Base-by-base conservation (phyloP, 2,888 invertebrate species). In the Tenthredo mesomela region DNA sequence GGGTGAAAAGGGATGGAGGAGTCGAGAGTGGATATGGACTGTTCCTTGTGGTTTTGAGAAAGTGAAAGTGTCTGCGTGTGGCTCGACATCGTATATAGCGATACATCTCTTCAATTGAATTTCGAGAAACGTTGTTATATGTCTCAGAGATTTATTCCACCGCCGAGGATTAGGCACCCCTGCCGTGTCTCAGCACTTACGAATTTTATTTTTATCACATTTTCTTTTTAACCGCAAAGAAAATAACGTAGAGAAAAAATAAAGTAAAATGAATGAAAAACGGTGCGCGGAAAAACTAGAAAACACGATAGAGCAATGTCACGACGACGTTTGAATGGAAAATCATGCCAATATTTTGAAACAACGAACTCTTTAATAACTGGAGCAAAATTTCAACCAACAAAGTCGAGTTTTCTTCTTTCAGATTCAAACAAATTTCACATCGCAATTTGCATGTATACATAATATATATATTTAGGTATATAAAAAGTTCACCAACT, bases 401-500 rank as follows among this genome's bases (percentile, higher is more conserved):
- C 54, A n/a, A n/a, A n/a, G n/a, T n/a, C n/a, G 2, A 54, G n/a
- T 18, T n/a, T 54, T n/a, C 1, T 54, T 54, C 7, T 7, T 10
- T n/a, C 6, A 54, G n/a, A 54, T 7, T n/a, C 7, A 54, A 54
- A 50, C 50, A 25, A 25, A 58, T 21, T 58, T 21, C 7, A 61
- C 5, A 50, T 50, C 18, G 15, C 47, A 47, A 47, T 47, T 12
- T 5, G 33, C 33, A 33, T 33, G 33, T 18, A 47, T 15, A 50
- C 18, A 15, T 15, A n/a, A 47, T 1, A 43, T 10, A 43, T 61
- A 37, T n/a, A 37, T 9, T 12, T 6, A 18, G 50, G 12, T 50
- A 29, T 33, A 18, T 15, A 25, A 25, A 18, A 18, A n/a, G 5
- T 85, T 87, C 84, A 82, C 70, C 9, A 90, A 96, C 98, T 97